Evolutionary conservation across 2,888 invertebrate genomes (phyloP).

Genomic region (Caenorhabditis imperialis): DNA sequence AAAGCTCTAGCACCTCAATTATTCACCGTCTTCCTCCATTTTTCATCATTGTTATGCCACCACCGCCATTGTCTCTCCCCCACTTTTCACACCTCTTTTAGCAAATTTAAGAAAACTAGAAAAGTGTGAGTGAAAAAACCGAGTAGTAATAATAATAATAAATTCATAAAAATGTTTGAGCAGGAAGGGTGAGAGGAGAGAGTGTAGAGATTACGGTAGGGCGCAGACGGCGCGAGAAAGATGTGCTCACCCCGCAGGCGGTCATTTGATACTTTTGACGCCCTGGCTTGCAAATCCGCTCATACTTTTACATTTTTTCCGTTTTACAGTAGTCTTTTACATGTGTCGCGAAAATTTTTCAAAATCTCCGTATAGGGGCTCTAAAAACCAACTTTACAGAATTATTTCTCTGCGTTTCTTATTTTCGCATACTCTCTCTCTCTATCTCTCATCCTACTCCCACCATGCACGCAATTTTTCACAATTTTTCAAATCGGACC

Average conservation of each 20-base stretch:
- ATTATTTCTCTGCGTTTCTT: no score
- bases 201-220: constrained; percentile 31
- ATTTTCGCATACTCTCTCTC: no score
- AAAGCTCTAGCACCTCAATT: constrained; percentile 46
- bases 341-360: no score
- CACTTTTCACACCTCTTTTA: constrained; percentile 3
- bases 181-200: constrained; percentile 14
- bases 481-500: no score
- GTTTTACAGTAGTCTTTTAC: no score
- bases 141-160: constrained; percentile 48
- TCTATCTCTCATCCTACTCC: no score
- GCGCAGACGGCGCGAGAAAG: constrained; percentile 30
- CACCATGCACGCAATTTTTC: no score
- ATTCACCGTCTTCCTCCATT: no score
- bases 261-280: constrained; percentile 50
- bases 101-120: not conserved
- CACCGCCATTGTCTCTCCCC: constrained; percentile 44
- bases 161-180: constrained; percentile 53
- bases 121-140: constrained; percentile 5
- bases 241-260: constrained; percentile 49
- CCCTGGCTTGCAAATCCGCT: constrained; percentile 36
- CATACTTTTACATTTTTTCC: no score
- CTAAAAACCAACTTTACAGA: no score
- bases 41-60: constrained; percentile 34
- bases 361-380: no score